phyloP scores from a whole-genome alignment of 2,113 vertebrate genomes.

The Ardeotis arabs region DNA sequence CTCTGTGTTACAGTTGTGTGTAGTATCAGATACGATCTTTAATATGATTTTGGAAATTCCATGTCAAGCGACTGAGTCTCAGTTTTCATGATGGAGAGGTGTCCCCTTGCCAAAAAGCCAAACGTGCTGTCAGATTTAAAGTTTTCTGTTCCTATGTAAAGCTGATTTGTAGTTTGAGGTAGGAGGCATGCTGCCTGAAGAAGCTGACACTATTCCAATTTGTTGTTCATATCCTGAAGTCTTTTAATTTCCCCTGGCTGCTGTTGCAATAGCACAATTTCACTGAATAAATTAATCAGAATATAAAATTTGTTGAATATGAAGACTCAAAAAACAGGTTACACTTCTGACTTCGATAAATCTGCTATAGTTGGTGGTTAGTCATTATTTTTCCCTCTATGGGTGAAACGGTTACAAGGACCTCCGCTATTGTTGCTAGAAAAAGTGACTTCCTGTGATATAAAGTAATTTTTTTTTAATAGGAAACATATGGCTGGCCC shows the following conservation, averaged over 20 bases:
- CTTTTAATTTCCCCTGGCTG: constrained; percentile 52
- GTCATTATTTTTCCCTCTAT: not conserved
- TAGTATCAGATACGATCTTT: not conserved
- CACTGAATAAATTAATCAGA: constrained; percentile 45
- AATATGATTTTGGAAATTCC: not conserved
- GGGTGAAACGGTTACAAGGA: constrained; percentile 48
- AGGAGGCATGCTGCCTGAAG: not conserved
- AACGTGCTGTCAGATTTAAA: not conserved
- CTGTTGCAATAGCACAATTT: constrained; percentile 16
- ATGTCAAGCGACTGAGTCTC: not conserved
- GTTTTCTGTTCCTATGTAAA: not conserved
- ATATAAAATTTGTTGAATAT: not conserved
- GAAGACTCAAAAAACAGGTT: not conserved
- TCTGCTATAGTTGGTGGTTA: not conserved
- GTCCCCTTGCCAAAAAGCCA: not conserved
- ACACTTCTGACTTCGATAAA: not conserved
- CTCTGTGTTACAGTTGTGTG: not conserved
- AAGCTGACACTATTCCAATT: constrained; percentile 13
- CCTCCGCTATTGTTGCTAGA: constrained; percentile 50
- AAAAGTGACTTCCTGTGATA: constrained; percentile 74
- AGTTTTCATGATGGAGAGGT: not conserved
- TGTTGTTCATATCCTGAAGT: constrained; percentile 38
- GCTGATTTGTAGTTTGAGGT: not conserved
- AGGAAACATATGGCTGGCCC: constrained; percentile 74
- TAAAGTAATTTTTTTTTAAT: constrained; percentile 73